Conservation (phyloP, 2,888 invertebrate species). For the Cheilosia vulpina region DNA sequence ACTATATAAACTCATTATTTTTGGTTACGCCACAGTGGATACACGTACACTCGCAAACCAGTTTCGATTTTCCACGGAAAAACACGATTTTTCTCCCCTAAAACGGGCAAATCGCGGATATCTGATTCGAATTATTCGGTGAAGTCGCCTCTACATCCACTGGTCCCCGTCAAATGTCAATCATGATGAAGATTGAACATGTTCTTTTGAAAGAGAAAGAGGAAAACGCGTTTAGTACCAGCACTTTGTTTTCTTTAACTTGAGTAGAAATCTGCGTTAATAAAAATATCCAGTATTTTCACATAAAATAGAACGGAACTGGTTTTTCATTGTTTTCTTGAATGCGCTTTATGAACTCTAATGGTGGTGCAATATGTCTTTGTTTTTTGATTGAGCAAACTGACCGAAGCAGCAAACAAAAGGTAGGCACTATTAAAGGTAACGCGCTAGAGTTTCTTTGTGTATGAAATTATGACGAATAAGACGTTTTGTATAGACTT, state of each 20-base stretch:
- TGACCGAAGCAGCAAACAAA: conserved; percentile 57
- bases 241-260: conserved; percentile 29
- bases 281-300: conserved; percentile 69
- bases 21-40: conserved; percentile 10
- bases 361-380: conserved; percentile 54
- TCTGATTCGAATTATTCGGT: conserved; percentile 46
- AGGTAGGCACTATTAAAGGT: conserved; percentile 23
- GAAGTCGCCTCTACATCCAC: conserved; percentile 31
- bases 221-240: conserved; percentile 60
- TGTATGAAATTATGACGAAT: conserved; percentile 60
- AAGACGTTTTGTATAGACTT: conserved; percentile 19
- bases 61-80: conserved; percentile 47
- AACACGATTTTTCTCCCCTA: conserved; percentile 52
- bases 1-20: conserved; percentile 37
- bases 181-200: conserved; percentile 69
- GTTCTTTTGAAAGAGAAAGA: conserved; percentile 27
- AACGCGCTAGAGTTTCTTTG: conserved; percentile 19
- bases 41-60: conserved; percentile 29
- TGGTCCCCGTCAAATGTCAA: conserved; percentile 59
- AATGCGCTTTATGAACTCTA: conserved; percentile 60
- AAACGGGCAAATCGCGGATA: conserved; percentile 48
- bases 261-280: conserved; percentile 51
- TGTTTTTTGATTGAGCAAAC: conserved; percentile 49
- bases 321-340: conserved; percentile 52
- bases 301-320: conserved; percentile 58